Evolutionary conservation across 1,140 invertebrate species (phyloP).

Genomic region (Onthophagus taurus): DNA sequence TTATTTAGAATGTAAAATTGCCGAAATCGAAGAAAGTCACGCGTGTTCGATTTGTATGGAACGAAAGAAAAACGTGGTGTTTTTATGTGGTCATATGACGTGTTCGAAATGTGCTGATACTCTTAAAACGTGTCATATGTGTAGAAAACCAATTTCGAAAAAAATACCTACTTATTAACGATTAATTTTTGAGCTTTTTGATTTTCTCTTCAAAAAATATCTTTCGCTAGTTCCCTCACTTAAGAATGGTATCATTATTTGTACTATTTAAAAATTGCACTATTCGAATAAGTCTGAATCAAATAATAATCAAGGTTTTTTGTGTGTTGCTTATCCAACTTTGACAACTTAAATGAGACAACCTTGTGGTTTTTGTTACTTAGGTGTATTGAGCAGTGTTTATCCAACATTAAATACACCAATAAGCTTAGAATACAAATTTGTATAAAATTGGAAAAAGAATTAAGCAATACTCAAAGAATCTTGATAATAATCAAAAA

Average conservation of each 20-base stretch:
- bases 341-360: too few species aligned
- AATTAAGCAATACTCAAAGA: too few species aligned
- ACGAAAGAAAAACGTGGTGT: conserved; percentile 69
- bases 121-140: conserved; percentile 84
- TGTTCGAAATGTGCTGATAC: conserved; percentile 76
- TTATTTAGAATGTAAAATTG: conserved; percentile 74
- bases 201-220: neutral
- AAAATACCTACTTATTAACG: conserved; percentile 74
- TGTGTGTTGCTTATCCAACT: too few species aligned
- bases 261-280: neutral
- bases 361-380: too few species aligned
- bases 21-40: conserved; percentile 78
- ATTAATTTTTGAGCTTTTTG: neutral
- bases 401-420: too few species aligned
- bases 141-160: conserved; percentile 76
- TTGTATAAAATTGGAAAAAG: too few species aligned
- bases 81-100: conserved; percentile 81
- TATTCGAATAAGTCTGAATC: too few species aligned
- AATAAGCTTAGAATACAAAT: too few species aligned
- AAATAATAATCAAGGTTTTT: too few species aligned
- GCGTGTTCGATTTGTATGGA: conserved; percentile 74
- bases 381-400: too few species aligned
- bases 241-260: neutral
- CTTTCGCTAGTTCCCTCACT: neutral
- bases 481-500: too few species aligned